Evolutionary conservation across 2,113 vertebrate genomes (phyloP), one percentile per base, ranked within the genome.

Genomic region (Percina caprodes): DNA sequence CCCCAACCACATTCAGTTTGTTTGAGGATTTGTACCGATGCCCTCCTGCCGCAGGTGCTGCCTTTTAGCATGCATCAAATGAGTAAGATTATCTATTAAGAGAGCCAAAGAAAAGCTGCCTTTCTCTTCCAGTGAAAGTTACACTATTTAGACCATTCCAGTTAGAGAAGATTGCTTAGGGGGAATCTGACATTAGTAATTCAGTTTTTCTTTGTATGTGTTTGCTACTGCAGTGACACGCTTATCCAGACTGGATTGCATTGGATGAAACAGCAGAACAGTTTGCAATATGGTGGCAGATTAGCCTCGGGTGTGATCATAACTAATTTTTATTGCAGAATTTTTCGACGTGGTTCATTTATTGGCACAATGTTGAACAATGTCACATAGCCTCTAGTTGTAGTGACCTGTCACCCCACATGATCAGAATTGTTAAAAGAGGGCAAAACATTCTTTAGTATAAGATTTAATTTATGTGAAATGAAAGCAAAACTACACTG

Each of bases 71-170:
- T 63, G 65, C 52, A 60, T 71, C 18, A 54, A 66, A 55, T 77
- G 60, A 33, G 54, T n/a, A 10, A 61, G 67, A 67, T 85, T 71
- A 71, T 84, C 55, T 24, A 33, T 11, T 52, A 15, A 69, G 65
- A 26, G 23, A 74, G 52, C 35, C 55, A 74, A 30, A 55, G 33
- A 42, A 60, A 42, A 46, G n/a, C 14, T 45, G 7, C 0, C 0
- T n/a, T 23, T 45, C 11, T 52, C 21, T 33, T 5, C 8, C 60
- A 49, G 39, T 61, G 54, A 45, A 62, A 48, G 66, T 35, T 67
- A 8, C 35, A 14, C 14, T 62, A 16, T 60, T 39, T 61, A 45
- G 52, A 48, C 42, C 5, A 3, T 65, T 51, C 51, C 39, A 73
- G 60, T 66, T 30, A 46, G 18, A 61, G 39, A 30, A 46, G 56